Conservation (phyloP, 2,888 invertebrate species). For the Limnephilus lunatus region DNA sequence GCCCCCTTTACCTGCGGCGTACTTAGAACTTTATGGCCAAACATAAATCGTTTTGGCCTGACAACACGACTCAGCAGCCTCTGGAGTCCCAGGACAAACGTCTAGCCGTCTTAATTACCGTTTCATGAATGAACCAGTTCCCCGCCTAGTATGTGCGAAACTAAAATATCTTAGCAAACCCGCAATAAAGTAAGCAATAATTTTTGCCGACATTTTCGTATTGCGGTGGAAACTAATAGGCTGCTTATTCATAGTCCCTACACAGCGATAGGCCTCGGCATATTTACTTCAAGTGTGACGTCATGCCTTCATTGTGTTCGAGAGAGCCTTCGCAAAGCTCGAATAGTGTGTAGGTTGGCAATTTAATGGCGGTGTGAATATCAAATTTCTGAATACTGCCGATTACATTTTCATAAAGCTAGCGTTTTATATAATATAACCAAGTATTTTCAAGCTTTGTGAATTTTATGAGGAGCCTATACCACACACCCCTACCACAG, state of each 20-base stretch:
- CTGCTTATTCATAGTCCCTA: not conserved
- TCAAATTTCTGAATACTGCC: too few relatives aligned
- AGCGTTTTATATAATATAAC: not conserved
- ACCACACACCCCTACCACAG: too few relatives aligned
- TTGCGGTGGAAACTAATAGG: not conserved
- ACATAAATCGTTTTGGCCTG: constrained; percentile 18
- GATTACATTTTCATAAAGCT: not conserved
- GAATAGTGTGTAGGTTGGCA: too few relatives aligned
- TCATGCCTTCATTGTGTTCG: not conserved
- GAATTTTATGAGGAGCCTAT: not conserved
- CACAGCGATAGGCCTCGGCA: not conserved
- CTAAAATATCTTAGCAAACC: not conserved
- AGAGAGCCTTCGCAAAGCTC: not conserved
- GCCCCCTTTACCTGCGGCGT: not conserved
- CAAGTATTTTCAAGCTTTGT: not conserved
- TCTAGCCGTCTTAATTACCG: constrained; percentile 20
- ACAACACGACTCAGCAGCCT: not conserved
- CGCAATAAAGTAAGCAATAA: not conserved
- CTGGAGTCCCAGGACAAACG: not conserved
- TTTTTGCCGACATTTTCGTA: constrained; percentile 19
- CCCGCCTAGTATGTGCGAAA: not conserved
- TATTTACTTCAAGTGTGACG: not conserved
- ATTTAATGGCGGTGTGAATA: too few relatives aligned
- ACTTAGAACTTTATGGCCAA: not conserved
- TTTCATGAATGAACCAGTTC: constrained; percentile 19